These are phyloP conservation scores for Scolanthus callimorphus DNA, from an alignment of 92 coral and sea anemone genomes.

Conservation along the genomic window DNA sequence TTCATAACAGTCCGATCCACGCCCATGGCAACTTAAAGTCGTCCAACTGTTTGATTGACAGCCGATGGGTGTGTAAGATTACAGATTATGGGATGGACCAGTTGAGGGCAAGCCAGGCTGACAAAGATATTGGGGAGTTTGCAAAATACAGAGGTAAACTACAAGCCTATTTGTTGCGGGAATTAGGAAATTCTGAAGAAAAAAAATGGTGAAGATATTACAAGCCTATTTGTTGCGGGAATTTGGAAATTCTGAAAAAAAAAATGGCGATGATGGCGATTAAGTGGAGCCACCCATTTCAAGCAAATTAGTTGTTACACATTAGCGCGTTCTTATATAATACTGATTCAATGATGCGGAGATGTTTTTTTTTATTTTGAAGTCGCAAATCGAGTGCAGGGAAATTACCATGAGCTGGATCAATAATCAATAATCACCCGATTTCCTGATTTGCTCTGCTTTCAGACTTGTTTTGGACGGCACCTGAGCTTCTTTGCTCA, in stretches of 20 bases:
- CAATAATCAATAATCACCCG: too few species aligned
- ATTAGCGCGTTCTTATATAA: too few species aligned
- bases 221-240: background rate
- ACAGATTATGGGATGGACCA: constrained; percentile 59
- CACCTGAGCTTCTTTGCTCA: constrained; percentile 51
- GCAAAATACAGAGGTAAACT: constrained; percentile 62
- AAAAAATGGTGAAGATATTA: background rate
- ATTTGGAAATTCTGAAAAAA: too few species aligned
- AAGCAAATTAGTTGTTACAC: too few species aligned
- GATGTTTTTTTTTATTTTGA: too few species aligned
- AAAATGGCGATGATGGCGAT: too few species aligned
- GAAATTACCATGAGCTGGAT: too few species aligned
- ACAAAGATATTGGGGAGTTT: constrained; percentile 46
- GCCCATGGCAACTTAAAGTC: constrained; percentile 76
- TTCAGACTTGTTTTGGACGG: constrained; percentile 81
- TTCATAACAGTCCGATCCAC: constrained; percentile 60
- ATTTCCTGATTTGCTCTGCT: too few species aligned
- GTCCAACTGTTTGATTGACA: constrained; percentile 79
- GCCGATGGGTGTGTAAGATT: constrained; percentile 80
- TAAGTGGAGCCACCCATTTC: too few species aligned
- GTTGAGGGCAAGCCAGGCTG: constrained; percentile 41
- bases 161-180: too few species aligned
- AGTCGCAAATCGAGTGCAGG: too few species aligned
- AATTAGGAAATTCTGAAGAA: constrained; percentile 1
- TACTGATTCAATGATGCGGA: too few species aligned